A percentile compares a stretch with the other conserved stretches of the same genome.
Evolutionary conservation across 2,113 vertebrate genomes (phyloP).

Genomic region (Tetrao urogallus): DNA sequence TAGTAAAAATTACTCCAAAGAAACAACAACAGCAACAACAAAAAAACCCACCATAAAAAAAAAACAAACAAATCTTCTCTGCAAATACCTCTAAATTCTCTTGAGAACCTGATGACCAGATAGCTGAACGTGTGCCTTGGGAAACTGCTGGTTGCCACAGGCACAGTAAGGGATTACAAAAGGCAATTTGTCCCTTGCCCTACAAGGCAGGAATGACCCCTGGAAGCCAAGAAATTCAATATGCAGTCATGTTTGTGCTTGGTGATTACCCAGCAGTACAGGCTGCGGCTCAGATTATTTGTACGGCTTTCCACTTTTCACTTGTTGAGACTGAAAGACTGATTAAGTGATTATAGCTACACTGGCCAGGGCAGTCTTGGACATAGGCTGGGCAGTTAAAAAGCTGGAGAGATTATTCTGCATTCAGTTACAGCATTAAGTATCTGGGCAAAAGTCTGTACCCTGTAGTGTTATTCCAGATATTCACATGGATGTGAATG

Average conservation of each 20-base stretch:
- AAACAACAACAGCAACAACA: background rate
- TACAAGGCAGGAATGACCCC: slow-evolving; percentile 52
- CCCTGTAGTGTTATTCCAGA: background rate
- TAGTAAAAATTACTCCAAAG: background rate
- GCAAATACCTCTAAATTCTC: background rate
- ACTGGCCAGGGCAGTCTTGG: background rate
- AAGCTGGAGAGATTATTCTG: background rate
- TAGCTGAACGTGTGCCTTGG: background rate
- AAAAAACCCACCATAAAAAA: no score
- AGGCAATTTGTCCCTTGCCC: slow-evolving; percentile 10
- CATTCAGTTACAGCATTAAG: background rate
- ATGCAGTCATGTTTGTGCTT: background rate
- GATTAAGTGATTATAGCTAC: background rate
- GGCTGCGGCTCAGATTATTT: slow-evolving; percentile 9
- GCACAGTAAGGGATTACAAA: background rate
- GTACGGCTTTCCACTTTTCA: background rate
- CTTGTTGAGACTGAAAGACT: background rate
- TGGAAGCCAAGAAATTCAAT: slow-evolving; percentile 24
- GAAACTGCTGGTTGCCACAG: background rate
- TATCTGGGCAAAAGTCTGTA: background rate
- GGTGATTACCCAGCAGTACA: background rate
- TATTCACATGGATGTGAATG: slow-evolving; percentile 1
- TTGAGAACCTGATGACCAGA: background rate
- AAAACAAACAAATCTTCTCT: background rate
- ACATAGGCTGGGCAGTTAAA: background rate